These are phyloP conservation scores for Desoria tigrina DNA, from an alignment of 2,888 invertebrate species.

Conservation along the genomic window DNA sequence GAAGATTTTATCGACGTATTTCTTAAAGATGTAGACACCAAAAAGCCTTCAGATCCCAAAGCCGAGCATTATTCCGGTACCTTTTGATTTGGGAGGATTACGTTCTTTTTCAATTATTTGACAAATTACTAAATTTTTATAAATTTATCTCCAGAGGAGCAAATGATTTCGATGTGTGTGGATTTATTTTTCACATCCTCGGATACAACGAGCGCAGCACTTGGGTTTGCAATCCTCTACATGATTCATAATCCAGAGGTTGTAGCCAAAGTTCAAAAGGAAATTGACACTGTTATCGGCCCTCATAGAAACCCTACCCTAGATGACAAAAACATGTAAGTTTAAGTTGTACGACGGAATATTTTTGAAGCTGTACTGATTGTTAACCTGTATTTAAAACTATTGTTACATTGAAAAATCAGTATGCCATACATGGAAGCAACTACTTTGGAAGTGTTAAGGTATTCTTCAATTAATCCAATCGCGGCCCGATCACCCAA, in stretches of 20 bases:
- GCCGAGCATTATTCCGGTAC: not conserved
- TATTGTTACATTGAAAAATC: not conserved
- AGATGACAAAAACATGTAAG: slow-evolving; percentile 30
- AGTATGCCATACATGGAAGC: slow-evolving; percentile 46
- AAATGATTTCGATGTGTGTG: slow-evolving; percentile 32
- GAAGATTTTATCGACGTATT: slow-evolving; percentile 39
- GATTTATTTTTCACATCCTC: slow-evolving; percentile 42
- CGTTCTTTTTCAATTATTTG: not conserved
- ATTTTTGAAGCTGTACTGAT: too few species aligned
- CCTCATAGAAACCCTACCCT: slow-evolving; percentile 27
- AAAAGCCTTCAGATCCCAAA: not conserved
- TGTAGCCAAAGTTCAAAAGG: slow-evolving; percentile 33
- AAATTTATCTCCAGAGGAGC: slow-evolving; percentile 38
- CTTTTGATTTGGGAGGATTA: not conserved
- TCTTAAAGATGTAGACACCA: slow-evolving; percentile 31
- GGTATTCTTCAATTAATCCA: slow-evolving; percentile 31
- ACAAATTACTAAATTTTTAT: too few species aligned
- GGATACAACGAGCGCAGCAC: slow-evolving; percentile 38
- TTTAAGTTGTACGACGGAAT: not conserved
- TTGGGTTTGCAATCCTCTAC: slow-evolving; percentile 40
- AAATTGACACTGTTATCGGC: slow-evolving; percentile 41
- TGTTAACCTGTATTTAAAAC: too few species aligned
- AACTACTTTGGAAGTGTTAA: slow-evolving; percentile 35
- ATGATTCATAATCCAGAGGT: slow-evolving; percentile 39
- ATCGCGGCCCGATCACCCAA: slow-evolving; percentile 22